Conservation (phyloP, 2,888 invertebrate species). For the Eupithecia exiguata region DNA sequence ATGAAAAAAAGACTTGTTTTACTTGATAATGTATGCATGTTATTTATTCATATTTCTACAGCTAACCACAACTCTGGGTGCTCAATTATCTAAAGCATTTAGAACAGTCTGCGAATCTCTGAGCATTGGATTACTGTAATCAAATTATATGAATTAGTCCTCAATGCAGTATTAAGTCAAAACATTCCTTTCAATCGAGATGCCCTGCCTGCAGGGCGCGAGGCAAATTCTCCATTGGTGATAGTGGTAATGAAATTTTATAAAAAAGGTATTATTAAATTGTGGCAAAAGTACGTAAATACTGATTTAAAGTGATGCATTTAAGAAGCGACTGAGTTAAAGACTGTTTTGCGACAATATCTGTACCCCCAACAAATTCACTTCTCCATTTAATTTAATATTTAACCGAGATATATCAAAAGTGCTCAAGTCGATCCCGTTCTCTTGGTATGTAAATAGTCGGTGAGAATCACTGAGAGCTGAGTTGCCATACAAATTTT, state of each 20-base stretch:
- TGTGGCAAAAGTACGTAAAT: constrained; percentile 69
- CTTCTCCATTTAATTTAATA: constrained; percentile 2
- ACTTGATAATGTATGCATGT: constrained; percentile 21
- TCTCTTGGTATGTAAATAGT: constrained; percentile 71
- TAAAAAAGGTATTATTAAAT: constrained; percentile 67
- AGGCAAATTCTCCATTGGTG: constrained; percentile 74
- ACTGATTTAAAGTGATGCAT: constrained; percentile 63
- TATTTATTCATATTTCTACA: constrained; percentile 38
- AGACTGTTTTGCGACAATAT: constrained; percentile 76
- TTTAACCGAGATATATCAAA: constrained; percentile 19
- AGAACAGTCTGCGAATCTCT: constrained; percentile 44
- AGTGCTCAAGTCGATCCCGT: constrained; percentile 39
- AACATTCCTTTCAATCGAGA: constrained; percentile 80
- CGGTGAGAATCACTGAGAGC: constrained; percentile 76
- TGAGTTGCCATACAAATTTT: constrained; percentile 82
- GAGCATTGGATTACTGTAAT: constrained; percentile 36
- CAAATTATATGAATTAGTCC: constrained; percentile 26
- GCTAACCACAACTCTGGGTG: constrained; percentile 38
- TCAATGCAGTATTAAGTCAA: constrained; percentile 73
- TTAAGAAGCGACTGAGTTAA: constrained; percentile 70
- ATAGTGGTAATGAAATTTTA: constrained; percentile 74
- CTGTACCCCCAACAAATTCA: constrained; percentile 39
- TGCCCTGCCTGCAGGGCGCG: constrained; percentile 57
- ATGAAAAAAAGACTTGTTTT: constrained; percentile 32
- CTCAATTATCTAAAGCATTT: constrained; percentile 43